Evolutionary conservation across 1,140 invertebrate species (phyloP).

Genomic region (Ectropis grisescens): DNA sequence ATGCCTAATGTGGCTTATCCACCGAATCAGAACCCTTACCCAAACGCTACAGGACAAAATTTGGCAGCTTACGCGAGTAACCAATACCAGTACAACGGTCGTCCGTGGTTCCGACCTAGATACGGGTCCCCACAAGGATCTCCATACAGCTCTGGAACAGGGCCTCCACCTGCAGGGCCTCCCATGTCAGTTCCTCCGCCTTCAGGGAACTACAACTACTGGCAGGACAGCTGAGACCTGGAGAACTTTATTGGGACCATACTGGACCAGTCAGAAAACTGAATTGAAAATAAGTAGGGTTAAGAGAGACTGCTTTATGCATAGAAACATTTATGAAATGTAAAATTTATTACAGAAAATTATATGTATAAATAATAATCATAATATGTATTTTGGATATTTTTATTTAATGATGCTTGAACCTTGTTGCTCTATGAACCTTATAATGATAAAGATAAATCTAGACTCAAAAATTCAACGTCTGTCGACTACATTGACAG

Average conservation of each 20-base stretch:
- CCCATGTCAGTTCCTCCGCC: constrained; percentile 46
- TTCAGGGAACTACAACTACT: constrained; percentile 49
- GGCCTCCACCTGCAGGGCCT: constrained; percentile 28
- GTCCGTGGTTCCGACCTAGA: constrained; percentile 51
- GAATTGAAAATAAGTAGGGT: constrained; percentile 6
- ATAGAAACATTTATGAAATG: no score
- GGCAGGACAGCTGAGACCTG: constrained; percentile 58
- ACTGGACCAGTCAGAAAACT: no score
- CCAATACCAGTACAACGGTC: constrained; percentile 49
- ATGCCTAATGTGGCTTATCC: constrained; percentile 39
- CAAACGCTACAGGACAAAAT: constrained; percentile 57
- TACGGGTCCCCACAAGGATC: constrained; percentile 50
- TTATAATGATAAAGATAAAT: no score
- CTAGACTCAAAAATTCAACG: no score
- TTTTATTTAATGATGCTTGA: no score
- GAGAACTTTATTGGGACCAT: constrained; percentile 13
- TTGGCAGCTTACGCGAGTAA: constrained; percentile 57
- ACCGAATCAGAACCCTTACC: constrained; percentile 45
- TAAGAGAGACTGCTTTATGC: constrained; percentile 47
- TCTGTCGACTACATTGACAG: no score
- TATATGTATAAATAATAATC: no score
- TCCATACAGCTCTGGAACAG: constrained; percentile 34
- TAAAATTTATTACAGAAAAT: no score
- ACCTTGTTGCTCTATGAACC: no score
- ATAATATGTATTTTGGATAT: no score